Base-by-base conservation (phyloP, 2,797 vertebrate genomes). In the Cynopterus sphinx region DNA sequence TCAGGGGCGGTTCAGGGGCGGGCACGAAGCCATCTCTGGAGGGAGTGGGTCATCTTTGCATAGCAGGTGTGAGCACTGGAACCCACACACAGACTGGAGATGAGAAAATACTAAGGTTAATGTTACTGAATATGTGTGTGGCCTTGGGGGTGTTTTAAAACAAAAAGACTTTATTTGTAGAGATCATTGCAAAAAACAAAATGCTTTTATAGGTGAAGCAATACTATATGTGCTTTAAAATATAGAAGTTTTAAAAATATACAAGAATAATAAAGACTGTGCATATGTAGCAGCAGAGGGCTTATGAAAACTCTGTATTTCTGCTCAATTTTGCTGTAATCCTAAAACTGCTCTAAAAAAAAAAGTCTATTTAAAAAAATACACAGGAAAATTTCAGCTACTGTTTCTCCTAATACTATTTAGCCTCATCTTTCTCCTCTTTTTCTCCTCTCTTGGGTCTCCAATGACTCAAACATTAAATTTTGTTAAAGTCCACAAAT, bases 331-430 rank as follows among this genome's bases (percentile, higher is more conserved):
- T 90, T 78, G 33, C 59, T 67, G 46, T 77, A 61, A 49, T 6
- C 31, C 61, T 90, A 33, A 79, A 68, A 68, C 22, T 68, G 31
- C 36, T 55, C 73, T 65, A 65, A 83, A 49, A 61, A 61, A 16
- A 65, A 79, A 49, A 49, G 39, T 43, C 8, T 57, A 43, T 43
- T 86, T 70, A 43, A n/a, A 43, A 71, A 93, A 84, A 36, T 9
- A 43, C 26, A n/a, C 19, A 1, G 5, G 51, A 57, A 88, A 61
- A 31, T 31, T 57, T 68, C n/a, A 67, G 31, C 21, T 70, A 15
- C 55, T 91, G 65, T 91, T 87, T 93, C 67, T 88, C 57, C 46
- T 43, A 88, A 74, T 36, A 55, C 46, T 71, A 28, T 79, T 86
- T 93, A 79, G n/a, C 31, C 15, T 21, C 12, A 41, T 59, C 41